phyloP scores from a whole-genome alignment of 2,888 invertebrate genomes.

The Ennomos erosarius region DNA sequence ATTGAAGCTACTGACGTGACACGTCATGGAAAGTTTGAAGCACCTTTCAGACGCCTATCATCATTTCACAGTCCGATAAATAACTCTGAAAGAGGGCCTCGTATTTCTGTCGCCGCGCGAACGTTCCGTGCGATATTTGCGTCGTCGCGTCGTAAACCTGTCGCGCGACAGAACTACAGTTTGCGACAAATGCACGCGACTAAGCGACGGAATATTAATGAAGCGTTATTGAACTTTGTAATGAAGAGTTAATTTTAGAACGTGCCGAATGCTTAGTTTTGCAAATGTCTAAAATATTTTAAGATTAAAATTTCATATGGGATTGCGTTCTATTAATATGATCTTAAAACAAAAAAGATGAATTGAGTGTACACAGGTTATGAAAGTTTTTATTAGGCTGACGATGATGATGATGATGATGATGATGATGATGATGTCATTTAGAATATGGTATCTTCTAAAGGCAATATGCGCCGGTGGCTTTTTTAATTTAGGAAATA shows the following conservation, averaged over 20 bases:
- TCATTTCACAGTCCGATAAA: constrained; percentile 66
- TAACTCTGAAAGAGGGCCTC: constrained; percentile 58
- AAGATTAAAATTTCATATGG: too few species aligned
- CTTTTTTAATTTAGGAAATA: too few species aligned
- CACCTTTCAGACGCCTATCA: constrained; percentile 28
- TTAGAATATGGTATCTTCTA: too few species aligned
- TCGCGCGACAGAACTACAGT: constrained; percentile 52
- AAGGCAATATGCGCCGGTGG: too few species aligned
- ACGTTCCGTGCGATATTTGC: constrained; percentile 68
- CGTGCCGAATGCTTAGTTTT: too few species aligned
- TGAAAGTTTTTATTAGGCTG: too few species aligned
- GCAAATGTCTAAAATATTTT: too few species aligned
- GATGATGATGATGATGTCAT: too few species aligned
- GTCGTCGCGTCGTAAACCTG: constrained; percentile 75
- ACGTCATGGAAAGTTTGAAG: constrained; percentile 10
- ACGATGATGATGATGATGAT: too few species aligned
- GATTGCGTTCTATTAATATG: too few species aligned
- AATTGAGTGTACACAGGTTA: too few species aligned
- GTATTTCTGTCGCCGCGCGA: constrained; percentile 72
- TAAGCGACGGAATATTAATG: constrained; percentile 39
- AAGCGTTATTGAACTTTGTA: constrained; percentile 15
- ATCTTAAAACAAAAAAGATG: too few species aligned
- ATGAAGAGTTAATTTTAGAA: background rate
- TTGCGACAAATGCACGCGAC: constrained; percentile 49
- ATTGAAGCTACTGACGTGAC: background rate